Conservation (phyloP, 1,140 invertebrate species). For the Oryctes rhinoceros region DNA sequence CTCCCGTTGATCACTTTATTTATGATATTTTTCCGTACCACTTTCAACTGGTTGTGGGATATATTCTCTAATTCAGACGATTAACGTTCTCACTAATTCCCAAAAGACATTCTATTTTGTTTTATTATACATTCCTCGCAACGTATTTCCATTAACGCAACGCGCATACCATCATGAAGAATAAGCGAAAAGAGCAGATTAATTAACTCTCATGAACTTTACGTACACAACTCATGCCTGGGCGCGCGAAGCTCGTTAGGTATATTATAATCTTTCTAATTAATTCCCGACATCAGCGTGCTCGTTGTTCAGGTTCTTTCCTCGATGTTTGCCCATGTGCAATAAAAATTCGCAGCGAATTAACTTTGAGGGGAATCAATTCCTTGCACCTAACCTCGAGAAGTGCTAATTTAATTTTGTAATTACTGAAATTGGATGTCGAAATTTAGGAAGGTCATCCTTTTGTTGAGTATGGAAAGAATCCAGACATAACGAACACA, state of each 20-base stretch:
- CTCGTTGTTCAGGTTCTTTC: not conserved
- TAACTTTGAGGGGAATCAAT: too few species aligned
- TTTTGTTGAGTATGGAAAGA: too few species aligned
- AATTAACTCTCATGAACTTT: conserved; percentile 18
- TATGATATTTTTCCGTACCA: too few species aligned
- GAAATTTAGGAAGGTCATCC: too few species aligned
- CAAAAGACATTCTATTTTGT: not conserved
- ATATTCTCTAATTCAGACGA: too few species aligned
- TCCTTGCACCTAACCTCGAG: too few species aligned
- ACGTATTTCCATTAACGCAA: not conserved
- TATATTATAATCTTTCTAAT: conserved; percentile 1
- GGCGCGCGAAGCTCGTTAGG: not conserved
- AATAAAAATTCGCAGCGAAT: not conserved
- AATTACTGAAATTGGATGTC: too few species aligned
- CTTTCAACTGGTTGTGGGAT: too few species aligned
- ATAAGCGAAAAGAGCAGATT: not conserved
- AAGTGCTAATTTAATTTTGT: too few species aligned
- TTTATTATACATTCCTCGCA: not conserved
- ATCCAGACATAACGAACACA: too few species aligned
- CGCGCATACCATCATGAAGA: not conserved
- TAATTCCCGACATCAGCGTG: not conserved
- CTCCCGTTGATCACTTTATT: too few species aligned
- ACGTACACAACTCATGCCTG: conserved; percentile 2
- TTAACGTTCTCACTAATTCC: not conserved
- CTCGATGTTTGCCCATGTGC: not conserved